These are phyloP conservation scores for Setophaga petechia DNA, from an alignment of 2,113 vertebrate genomes.

Conservation along the genomic window DNA sequence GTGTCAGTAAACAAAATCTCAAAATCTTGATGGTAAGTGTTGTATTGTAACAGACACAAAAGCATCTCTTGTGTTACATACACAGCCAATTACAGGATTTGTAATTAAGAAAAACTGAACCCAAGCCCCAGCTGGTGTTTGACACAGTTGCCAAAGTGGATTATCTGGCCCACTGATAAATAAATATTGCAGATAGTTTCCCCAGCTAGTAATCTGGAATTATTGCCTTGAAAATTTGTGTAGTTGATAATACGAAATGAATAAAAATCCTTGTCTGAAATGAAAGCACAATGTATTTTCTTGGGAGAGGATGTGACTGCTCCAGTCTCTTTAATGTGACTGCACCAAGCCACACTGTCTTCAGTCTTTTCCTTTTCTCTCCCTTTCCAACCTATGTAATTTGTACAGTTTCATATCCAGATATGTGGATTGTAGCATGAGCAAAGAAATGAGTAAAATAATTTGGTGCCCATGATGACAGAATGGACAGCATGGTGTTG, in stretches of 20 bases:
- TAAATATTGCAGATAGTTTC: constrained; percentile 18
- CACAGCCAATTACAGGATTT: background rate
- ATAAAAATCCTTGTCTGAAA: background rate
- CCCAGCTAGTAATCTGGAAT: background rate
- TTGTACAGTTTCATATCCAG: background rate
- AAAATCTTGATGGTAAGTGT: background rate
- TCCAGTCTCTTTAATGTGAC: background rate
- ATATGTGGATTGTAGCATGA: background rate
- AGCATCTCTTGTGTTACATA: background rate
- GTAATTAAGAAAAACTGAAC: constrained; percentile 11
- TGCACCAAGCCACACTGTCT: background rate
- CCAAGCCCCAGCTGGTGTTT: constrained; percentile 1
- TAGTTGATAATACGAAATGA: background rate
- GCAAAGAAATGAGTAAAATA: background rate
- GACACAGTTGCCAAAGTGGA: background rate
- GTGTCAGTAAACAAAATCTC: background rate
- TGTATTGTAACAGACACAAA: background rate
- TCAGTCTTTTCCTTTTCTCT: background rate
- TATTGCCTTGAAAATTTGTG: background rate
- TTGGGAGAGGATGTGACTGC: background rate
- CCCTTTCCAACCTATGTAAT: background rate
- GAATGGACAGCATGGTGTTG: background rate
- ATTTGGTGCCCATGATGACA: constrained; percentile 16
- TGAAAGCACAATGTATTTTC: background rate
- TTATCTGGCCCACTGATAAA: background rate